These are phyloP conservation scores for Cricetomys ansorgei DNA, from an alignment of 2,113 vertebrate species.

Conservation along the genomic window DNA sequence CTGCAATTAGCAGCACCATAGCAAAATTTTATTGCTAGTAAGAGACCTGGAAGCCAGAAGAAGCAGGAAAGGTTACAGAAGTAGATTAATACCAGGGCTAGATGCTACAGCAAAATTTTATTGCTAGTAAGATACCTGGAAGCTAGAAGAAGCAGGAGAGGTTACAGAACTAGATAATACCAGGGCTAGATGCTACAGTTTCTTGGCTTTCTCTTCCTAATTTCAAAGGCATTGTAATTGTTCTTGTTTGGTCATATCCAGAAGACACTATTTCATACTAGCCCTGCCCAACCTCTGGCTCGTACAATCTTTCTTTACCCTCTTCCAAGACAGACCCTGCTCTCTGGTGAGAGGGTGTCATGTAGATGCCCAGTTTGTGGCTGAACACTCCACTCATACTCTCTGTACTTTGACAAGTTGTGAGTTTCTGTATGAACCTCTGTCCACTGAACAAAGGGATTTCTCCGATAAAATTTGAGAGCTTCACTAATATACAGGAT, in stretches of 20 bases:
- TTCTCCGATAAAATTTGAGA: neutral
- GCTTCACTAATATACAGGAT: neutral
- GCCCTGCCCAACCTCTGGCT: neutral
- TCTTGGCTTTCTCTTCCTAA: neutral
- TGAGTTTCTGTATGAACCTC: neutral
- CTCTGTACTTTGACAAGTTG: neutral
- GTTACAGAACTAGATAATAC: no score
- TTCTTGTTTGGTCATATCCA: neutral
- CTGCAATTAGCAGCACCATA: neutral
- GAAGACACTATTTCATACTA: neutral
- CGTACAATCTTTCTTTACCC: neutral
- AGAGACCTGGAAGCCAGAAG: neutral
- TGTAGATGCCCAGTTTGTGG: neutral
- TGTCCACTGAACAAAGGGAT: neutral
- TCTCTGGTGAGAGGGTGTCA: no score
- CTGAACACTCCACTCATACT: neutral
- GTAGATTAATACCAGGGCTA: neutral
- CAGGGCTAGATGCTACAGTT: no score
- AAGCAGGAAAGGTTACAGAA: neutral
- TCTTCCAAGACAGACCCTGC: no score
- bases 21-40: neutral
- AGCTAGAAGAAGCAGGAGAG: no score
- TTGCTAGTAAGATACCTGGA: no score
- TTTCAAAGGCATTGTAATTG: neutral
- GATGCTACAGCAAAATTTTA: no score